Conservation (phyloP, 2,888 invertebrate genomes). For the Eupsilia transversa region DNA sequence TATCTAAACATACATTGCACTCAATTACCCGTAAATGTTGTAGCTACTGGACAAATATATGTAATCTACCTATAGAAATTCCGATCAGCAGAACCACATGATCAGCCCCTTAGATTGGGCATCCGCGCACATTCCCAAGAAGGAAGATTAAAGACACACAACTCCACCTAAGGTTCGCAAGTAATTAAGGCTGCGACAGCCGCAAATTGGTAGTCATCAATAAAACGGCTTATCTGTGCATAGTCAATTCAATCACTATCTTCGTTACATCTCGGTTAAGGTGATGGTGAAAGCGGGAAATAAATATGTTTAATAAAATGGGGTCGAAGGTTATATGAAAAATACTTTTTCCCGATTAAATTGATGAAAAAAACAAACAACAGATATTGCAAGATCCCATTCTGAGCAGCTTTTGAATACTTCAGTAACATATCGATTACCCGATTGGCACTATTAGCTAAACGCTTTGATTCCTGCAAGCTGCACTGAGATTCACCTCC, state of each 20-base stretch:
- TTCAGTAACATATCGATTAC: constrained; percentile 19
- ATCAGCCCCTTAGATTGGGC: constrained; percentile 33
- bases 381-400: neutral
- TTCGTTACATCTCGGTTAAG: constrained; percentile 58
- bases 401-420: constrained; percentile 11
- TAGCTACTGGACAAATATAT: neutral
- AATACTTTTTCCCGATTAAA: neutral
- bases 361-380: too few relatives aligned
- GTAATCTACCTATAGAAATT: neutral
- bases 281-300: constrained; percentile 36
- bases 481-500: neutral
- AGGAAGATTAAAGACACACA: constrained; percentile 55
- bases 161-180: constrained; percentile 50
- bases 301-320: constrained; percentile 43
- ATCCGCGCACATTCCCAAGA: constrained; percentile 39
- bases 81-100: constrained; percentile 12
- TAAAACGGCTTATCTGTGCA: constrained; percentile 68
- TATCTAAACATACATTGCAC: neutral
- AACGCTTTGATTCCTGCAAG: neutral
- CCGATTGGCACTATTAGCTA: neutral
- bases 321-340: constrained; percentile 5
- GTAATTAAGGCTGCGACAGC: constrained; percentile 62
- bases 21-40: neutral
- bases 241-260: constrained; percentile 72
- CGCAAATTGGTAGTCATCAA: constrained; percentile 71